Percentiles rank a stretch among this genome's conserved stretches.
phyloP scores from a whole-genome alignment of 2,888 invertebrate species.

The Phalera bucephala region DNA sequence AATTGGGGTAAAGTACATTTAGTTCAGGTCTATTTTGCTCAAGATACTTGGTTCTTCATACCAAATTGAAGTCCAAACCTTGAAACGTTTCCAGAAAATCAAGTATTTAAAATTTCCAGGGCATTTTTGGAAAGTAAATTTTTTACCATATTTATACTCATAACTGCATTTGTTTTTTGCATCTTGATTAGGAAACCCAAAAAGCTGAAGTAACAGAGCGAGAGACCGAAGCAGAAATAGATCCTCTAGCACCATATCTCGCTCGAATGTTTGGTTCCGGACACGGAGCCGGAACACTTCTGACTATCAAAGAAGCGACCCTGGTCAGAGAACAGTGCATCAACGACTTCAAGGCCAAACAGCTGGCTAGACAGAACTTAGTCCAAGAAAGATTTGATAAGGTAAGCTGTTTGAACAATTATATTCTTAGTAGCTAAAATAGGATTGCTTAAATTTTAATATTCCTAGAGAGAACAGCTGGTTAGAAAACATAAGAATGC shows the following conservation, averaged over 20 bases:
- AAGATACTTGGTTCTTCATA: too few relatives aligned
- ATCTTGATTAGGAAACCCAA: conserved; percentile 65
- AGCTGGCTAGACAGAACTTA: conserved; percentile 84
- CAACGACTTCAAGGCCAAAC: conserved; percentile 85
- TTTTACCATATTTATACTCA: background rate
- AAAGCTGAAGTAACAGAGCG: conserved; percentile 79
- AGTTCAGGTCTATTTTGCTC: too few relatives aligned
- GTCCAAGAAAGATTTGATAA: conserved; percentile 86
- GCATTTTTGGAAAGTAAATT: too few relatives aligned
- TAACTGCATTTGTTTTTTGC: too few relatives aligned
- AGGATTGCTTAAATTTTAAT: too few relatives aligned
- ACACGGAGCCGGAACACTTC: conserved; percentile 53
- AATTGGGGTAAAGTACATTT: too few relatives aligned
- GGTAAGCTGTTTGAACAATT: conserved; percentile 55
- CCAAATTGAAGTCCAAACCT: too few relatives aligned
- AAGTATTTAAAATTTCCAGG: too few relatives aligned
- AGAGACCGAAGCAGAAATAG: conserved; percentile 84
- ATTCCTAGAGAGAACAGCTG: too few relatives aligned
- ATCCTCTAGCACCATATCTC: conserved; percentile 85
- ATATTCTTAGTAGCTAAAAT: too few relatives aligned
- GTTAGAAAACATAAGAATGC: too few relatives aligned
- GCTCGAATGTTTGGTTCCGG: conserved; percentile 81
- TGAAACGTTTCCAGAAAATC: too few relatives aligned
- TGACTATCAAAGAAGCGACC: conserved; percentile 75
- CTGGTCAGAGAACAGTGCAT: conserved; percentile 84